These are phyloP conservation scores for Tapirus indicus DNA, from an alignment of 2,797 vertebrate genomes.

Conservation along the genomic window DNA sequence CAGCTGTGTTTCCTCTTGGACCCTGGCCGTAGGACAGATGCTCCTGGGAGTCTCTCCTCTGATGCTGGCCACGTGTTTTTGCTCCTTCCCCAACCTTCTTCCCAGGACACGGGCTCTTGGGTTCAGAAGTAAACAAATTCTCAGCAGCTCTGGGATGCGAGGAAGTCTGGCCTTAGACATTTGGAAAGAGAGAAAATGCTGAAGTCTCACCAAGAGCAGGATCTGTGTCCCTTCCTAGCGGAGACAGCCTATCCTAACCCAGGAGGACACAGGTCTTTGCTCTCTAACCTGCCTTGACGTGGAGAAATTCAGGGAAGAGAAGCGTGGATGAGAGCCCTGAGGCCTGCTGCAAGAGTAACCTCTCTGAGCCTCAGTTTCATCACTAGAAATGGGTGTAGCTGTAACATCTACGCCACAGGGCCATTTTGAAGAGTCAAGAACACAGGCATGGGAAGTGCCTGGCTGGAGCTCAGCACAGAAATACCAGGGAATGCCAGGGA, in stretches of 20 bases:
- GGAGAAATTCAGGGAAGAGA: neutral
- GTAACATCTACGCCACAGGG: neutral
- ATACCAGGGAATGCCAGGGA: neutral
- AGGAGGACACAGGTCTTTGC: neutral
- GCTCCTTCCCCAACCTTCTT: slow-evolving; percentile 64
- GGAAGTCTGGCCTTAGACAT: neutral
- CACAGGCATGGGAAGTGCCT: neutral
- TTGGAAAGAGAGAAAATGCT: slow-evolving; percentile 11
- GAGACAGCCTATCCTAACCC: neutral
- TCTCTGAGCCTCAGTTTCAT: neutral
- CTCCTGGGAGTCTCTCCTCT: slow-evolving; percentile 65
- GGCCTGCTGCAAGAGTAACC: neutral
- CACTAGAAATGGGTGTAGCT: neutral
- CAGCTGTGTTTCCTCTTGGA: slow-evolving; percentile 83
- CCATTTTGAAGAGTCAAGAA: neutral
- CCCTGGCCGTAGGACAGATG: slow-evolving; percentile 49
- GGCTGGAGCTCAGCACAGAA: neutral
- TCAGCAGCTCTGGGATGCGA: neutral
- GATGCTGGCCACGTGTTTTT: slow-evolving; percentile 81
- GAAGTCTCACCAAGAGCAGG: neutral
- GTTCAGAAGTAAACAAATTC: slow-evolving; percentile 67
- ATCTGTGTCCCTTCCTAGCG: neutral
- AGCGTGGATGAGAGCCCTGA: fast-evolving
- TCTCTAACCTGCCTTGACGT: neutral
- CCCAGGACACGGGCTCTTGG: slow-evolving; percentile 30